A percentile compares a stretch with the other conserved stretches of the same genome.
Conservation (phyloP, 2,888 invertebrate species). For the Lasius fuliginosus region DNA sequence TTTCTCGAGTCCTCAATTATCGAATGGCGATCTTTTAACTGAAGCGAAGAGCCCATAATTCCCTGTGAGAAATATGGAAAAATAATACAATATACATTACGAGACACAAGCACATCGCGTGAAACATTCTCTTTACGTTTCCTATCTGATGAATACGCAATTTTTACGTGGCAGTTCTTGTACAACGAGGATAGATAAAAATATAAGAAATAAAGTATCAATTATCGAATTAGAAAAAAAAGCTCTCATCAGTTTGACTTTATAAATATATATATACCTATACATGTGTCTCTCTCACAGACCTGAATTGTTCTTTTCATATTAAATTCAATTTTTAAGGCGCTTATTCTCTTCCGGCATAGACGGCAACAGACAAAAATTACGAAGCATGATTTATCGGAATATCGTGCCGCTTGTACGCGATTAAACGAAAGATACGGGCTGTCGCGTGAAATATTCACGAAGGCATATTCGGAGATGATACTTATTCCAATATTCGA, state of each 20-base stretch:
- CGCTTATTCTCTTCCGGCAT: not conserved
- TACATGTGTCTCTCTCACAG: not conserved
- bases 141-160: not conserved
- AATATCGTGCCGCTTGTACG: slow-evolving; percentile 11
- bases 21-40: not conserved
- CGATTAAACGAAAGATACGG: slow-evolving; percentile 46
- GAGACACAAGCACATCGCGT: not conserved
- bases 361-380: slow-evolving; percentile 11
- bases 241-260: not conserved
- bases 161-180: not conserved
- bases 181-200: not conserved
- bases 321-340: slow-evolving; percentile 24
- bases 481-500: slow-evolving; percentile 58
- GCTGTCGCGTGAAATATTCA: slow-evolving; percentile 47
- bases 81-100: slow-evolving; percentile 6
- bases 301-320: slow-evolving; percentile 2
- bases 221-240: not conserved
- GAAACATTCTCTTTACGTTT: not conserved
- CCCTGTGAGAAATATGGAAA: slow-evolving; percentile 17
- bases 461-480: slow-evolving; percentile 43
- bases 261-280: not conserved
- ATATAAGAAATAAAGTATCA: not conserved
- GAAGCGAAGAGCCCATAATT: not conserved
- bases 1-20: slow-evolving; percentile 28
- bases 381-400: slow-evolving; percentile 35